These are phyloP conservation scores for Anthoscopus minutus DNA, from an alignment of 2,113 vertebrate species.

Conservation along the genomic window DNA sequence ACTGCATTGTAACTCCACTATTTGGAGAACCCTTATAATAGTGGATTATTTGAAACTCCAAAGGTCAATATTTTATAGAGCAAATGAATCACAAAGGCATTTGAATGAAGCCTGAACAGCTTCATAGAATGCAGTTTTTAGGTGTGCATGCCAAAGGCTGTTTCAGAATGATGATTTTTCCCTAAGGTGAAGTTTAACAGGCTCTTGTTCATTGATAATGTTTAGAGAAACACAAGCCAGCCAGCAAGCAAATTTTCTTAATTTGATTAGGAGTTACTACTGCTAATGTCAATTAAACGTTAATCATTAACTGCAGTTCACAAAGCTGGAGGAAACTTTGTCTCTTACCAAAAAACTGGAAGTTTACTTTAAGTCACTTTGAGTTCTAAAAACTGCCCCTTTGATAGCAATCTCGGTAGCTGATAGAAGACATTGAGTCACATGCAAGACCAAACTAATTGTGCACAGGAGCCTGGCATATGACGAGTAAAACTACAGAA, in stretches of 20 bases:
- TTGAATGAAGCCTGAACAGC: accelerated
- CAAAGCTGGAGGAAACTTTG: background rate
- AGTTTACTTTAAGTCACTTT: background rate
- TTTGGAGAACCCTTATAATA: background rate
- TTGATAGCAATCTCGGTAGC: background rate
- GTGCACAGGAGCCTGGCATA: background rate
- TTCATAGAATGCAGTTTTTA: background rate
- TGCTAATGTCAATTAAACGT: accelerated
- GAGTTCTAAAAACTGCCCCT: background rate
- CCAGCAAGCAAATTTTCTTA: background rate
- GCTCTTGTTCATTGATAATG: background rate
- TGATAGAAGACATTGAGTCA: background rate
- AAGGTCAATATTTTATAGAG: background rate
- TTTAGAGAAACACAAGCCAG: background rate
- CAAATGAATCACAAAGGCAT: background rate
- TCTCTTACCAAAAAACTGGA: background rate
- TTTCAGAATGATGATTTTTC: background rate
- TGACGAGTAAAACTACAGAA: background rate
- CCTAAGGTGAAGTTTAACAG: background rate
- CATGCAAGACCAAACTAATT: background rate
- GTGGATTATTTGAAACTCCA: no score
- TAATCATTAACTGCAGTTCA: background rate
- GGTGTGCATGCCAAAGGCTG: accelerated
- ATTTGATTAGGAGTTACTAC: background rate
- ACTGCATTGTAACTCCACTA: accelerated